These are phyloP conservation scores for Trinectes maculatus DNA, from an alignment of 2,113 vertebrate species.

Conservation along the genomic window DNA sequence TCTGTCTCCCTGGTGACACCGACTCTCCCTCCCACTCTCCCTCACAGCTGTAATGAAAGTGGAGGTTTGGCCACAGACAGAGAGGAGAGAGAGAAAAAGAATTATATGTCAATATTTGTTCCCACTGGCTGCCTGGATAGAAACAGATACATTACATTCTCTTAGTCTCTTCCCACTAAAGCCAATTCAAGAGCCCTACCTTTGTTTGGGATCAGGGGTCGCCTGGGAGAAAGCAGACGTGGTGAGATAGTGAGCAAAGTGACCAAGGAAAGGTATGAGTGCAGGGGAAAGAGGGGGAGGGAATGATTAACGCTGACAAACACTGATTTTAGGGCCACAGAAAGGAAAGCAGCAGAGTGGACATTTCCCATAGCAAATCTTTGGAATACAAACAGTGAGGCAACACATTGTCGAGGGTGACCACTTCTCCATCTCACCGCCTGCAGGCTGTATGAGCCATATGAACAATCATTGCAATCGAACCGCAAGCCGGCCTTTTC, in stretches of 20 bases:
- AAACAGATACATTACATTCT: slow-evolving; percentile 83
- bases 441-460: slow-evolving; percentile 54
- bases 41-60: slow-evolving; percentile 77
- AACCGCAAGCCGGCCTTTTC: slow-evolving; percentile 39
- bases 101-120: slow-evolving; percentile 86
- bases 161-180: slow-evolving; percentile 63
- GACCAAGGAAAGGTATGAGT: slow-evolving; percentile 32
- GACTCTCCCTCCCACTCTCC: slow-evolving; percentile 61
- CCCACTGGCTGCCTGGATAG: slow-evolving; percentile 74
- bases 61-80: slow-evolving; percentile 59
- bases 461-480: slow-evolving; percentile 42
- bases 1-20: slow-evolving; percentile 77
- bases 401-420: slow-evolving; percentile 44
- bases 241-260: slow-evolving; percentile 28
- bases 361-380: slow-evolving; percentile 75
- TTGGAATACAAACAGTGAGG: slow-evolving; percentile 65
- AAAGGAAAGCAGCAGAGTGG: slow-evolving; percentile 59
- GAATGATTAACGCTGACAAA: slow-evolving; percentile 68
- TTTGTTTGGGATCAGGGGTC: slow-evolving; percentile 76
- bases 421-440: slow-evolving; percentile 55
- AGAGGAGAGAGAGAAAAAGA: slow-evolving; percentile 55
- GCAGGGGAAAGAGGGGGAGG: slow-evolving; percentile 7
- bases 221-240: slow-evolving; percentile 63
- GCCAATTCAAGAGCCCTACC: slow-evolving; percentile 78
- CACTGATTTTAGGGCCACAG: slow-evolving; percentile 58